Evolutionary conservation across 2,113 vertebrate genomes (phyloP).

Genomic region (Desmodus rotundus): DNA sequence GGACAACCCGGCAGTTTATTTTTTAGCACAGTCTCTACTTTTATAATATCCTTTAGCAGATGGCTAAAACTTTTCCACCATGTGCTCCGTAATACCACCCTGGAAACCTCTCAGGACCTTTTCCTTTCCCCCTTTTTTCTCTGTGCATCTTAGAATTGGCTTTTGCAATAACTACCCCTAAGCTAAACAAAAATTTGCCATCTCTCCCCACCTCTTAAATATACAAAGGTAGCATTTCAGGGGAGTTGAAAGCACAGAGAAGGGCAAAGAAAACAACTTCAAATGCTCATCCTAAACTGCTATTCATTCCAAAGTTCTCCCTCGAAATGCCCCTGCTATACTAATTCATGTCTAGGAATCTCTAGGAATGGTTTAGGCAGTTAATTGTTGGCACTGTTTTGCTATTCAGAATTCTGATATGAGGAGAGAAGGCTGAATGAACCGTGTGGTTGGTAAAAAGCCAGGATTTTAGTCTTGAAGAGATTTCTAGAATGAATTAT

Average conservation of each 20-base stretch:
- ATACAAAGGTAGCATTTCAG: background rate
- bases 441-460: slow-evolving; percentile 43
- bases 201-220: background rate
- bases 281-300: background rate
- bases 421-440: slow-evolving; percentile 39
- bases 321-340: background rate
- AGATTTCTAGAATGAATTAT: slow-evolving; percentile 69
- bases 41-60: slow-evolving; percentile 76
- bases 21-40: slow-evolving; percentile 74
- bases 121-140: background rate
- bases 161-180: slow-evolving; percentile 20
- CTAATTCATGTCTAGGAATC: background rate
- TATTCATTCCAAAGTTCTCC: background rate
- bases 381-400: slow-evolving; percentile 38
- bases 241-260: background rate
- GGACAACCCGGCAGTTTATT: slow-evolving; percentile 79
- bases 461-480: slow-evolving; percentile 54
- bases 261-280: background rate
- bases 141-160: background rate
- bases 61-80: slow-evolving; percentile 61
- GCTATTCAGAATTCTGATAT: slow-evolving; percentile 48
- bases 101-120: background rate
- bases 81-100: background rate
- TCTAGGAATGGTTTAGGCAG: background rate
- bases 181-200: background rate